Evolutionary conservation across 35 echinoderm and acorn worm species (phyloP), one percentile per base, ranked within the genome.

Genomic region (Stichopus chloronotus): DNA sequence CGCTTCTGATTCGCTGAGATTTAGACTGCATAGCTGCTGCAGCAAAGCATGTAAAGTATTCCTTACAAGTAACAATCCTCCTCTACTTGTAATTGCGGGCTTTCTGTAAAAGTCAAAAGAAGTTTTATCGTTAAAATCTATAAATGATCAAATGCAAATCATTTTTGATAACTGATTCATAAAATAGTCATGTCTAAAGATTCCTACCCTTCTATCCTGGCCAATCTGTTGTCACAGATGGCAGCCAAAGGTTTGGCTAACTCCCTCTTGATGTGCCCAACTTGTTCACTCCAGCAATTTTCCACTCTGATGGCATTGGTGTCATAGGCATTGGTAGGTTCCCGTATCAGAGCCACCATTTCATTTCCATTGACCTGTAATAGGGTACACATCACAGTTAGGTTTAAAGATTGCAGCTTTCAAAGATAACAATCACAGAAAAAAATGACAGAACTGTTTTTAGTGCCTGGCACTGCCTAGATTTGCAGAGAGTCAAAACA

Each of bases 191-290:
- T 6, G 82, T 58, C 17, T 58, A 53, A n/a, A 7, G 24, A 53
- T 58, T n/a, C 94, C 93, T 87, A 98, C 96, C 96, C 94, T 92
- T 98, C 96, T 25, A 98, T 90, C 69, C 94, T 79, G 17, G 94
- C 96, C 58, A 94, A 87, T 77, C 94, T 98, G 59, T 91, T 95
- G 65, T 98, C 96, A 76, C 95, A 86, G 16, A 98, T 94, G 17
- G 68, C 56, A 1, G 96, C 53, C 5, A 95, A 30, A 19, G 90
- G 82, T 87, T 93, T 92, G 19, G 92, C 94, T 19, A 98, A 24
- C n/a, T 96, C 92, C 90, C 94, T 94, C 82, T 98, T 98, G 90
- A 98, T 92, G 56, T 98, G 96, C 9, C 96, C 96, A 1, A 98
- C 96, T 71, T 98, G 94, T 22, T 94, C 68, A 19, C 94, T 93